A percentile compares a stretch with the other conserved stretches of the same genome.
Evolutionary conservation across 2,113 vertebrate genomes (phyloP).

Genomic region (Eleginops maclovinus): DNA sequence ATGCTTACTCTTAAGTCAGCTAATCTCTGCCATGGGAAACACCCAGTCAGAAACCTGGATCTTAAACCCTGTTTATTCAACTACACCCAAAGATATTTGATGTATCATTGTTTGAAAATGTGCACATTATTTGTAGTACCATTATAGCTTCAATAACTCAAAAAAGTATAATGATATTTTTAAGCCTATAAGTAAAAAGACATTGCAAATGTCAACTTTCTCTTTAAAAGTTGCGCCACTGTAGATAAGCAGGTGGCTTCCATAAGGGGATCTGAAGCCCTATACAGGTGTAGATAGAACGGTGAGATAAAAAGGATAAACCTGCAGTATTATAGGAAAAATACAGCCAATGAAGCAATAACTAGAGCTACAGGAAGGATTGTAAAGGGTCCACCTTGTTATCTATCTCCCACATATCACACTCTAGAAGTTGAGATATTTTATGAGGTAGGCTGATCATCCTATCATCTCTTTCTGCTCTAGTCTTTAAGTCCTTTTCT

Average conservation of each 20-base stretch:
- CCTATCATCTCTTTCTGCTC: constrained; percentile 42
- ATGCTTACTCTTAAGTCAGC: background rate
- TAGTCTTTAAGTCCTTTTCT: constrained; percentile 29
- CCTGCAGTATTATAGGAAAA: constrained; percentile 45
- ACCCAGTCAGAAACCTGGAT: background rate
- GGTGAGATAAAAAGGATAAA: constrained; percentile 65
- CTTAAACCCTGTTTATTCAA: background rate
- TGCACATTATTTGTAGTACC: background rate
- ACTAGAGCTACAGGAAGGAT: constrained; percentile 35
- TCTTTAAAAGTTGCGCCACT: constrained; percentile 45
- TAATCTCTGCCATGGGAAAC: background rate
- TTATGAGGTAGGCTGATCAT: constrained; percentile 53
- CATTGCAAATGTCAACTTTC: constrained; percentile 22
- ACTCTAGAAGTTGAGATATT: constrained; percentile 62
- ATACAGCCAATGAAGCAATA: constrained; percentile 23
- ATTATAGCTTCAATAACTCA: background rate
- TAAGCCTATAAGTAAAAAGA: constrained; percentile 14
- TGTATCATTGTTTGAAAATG: background rate
- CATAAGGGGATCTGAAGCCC: constrained; percentile 51
- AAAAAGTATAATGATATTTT: background rate
- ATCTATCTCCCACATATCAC: constrained; percentile 66
- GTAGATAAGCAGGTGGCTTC: constrained; percentile 56
- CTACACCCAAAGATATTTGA: background rate
- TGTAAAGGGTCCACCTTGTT: constrained; percentile 38
- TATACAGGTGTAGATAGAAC: constrained; percentile 60